Evolutionary conservation across 2,113 vertebrate species (phyloP), one percentile per base, ranked within the genome.

Genomic region (Heterocephalus glaber): DNA sequence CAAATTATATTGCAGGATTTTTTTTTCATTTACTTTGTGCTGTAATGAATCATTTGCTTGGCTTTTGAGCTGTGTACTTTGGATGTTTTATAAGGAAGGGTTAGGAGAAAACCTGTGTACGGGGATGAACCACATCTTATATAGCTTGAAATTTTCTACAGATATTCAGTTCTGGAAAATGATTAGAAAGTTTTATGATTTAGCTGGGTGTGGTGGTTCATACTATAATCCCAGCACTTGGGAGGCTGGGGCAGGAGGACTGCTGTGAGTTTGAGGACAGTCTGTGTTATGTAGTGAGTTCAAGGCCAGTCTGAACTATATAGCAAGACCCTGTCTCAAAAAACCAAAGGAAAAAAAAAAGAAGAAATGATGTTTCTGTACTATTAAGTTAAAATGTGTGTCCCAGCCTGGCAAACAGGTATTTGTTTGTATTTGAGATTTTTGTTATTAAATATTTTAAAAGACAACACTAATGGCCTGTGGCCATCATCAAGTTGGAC

Each of bases 1-100:
- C n/a, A 89, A 77, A 81, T 86, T 47, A 49, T 47, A 85, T 44
- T 80, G 41, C 24, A 65, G 65, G 41, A 4, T 60, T 49, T n/a
- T 80, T 47, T 54, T 80, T 68, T 6, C 7, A 20, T 86, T 88
- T 81, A 44, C 20, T 76, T 83, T 80, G 74, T 80, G 94, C 68
- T 72, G 24, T 92, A 60, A 90, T 76, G 63, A 76, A 72, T 76
- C 68, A 90, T 92, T 86, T 28, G 49, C 65, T 86, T 94, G 47
- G 72, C 66, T 94, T 88, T 94, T 65, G n/a, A 94, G 60, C 76
- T 82, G 30, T 72, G 54, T 22, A 65, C 41, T 97, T 90, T 87
- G 52, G 19, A 30, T 33, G 0, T 22, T 41, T 65, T 56, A 88
- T 65, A 74, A 85, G 91, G 68, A 96, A 86, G 22, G 9, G 52